Conservation (phyloP, 2,888 invertebrate genomes). For the Ligdia adustata region DNA sequence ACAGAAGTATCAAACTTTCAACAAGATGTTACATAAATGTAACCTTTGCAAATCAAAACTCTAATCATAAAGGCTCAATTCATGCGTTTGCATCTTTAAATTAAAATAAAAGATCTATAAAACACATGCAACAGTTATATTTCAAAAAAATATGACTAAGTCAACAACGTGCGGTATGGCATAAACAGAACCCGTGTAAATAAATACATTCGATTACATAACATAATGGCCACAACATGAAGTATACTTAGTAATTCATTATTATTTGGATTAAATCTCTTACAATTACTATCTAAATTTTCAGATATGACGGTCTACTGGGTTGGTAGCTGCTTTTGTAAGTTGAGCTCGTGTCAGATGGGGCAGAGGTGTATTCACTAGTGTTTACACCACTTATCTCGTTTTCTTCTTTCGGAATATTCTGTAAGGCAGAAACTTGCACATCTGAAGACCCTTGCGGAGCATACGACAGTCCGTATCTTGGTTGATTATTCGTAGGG, state of each 20-base stretch:
- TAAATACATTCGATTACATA: constrained; percentile 56
- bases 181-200: constrained; percentile 34
- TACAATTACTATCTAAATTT: constrained; percentile 32
- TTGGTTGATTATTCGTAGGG: constrained; percentile 64
- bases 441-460: constrained; percentile 53
- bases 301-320: constrained; percentile 58
- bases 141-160: constrained; percentile 28
- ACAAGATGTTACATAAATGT: not conserved
- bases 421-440: constrained; percentile 54
- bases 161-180: constrained; percentile 24
- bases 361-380: constrained; percentile 57
- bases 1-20: constrained; percentile 9
- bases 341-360: constrained; percentile 58
- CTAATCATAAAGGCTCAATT: constrained; percentile 2
- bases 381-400: constrained; percentile 54
- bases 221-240: constrained; percentile 47
- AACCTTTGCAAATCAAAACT: constrained; percentile 15
- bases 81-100: not conserved
- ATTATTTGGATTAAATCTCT: constrained; percentile 23
- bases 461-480: constrained; percentile 59
- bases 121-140: constrained; percentile 29
- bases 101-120: constrained; percentile 14
- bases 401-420: constrained; percentile 66
- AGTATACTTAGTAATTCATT: constrained; percentile 17
- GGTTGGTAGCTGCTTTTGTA: constrained; percentile 65